Percentiles rank a stretch among this genome's conserved stretches.
phyloP scores from a whole-genome alignment of 2,797 vertebrate species.

The Phataginus tricuspis region DNA sequence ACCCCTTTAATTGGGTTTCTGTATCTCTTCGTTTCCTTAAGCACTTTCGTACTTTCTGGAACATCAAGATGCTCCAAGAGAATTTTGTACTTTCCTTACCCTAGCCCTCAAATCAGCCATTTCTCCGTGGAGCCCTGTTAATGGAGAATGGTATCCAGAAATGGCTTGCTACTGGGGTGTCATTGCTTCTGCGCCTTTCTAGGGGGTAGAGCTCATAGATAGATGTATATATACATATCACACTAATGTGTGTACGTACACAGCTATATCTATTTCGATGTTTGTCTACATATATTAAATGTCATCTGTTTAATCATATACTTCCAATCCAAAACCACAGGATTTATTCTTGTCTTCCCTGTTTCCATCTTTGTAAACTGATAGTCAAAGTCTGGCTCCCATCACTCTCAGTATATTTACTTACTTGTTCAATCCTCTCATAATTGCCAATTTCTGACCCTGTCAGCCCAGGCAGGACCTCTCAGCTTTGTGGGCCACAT shows the following conservation, averaged over 20 bases:
- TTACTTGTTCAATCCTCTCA: neutral
- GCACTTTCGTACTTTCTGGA: neutral
- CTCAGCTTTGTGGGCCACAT: neutral
- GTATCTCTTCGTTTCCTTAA: neutral
- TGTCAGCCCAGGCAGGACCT: neutral
- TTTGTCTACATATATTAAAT: neutral
- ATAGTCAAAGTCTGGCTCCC: neutral
- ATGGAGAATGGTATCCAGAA: neutral
- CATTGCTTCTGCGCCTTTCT: neutral
- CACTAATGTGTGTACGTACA: neutral
- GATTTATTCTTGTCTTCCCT: neutral
- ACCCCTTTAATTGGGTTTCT: neutral
- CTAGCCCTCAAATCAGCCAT: neutral
- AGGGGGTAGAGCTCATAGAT: neutral
- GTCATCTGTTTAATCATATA: neutral
- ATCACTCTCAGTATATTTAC: neutral
- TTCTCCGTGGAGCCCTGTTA: neutral
- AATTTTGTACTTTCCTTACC: neutral
- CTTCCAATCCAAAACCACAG: neutral
- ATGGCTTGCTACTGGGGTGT: neutral
- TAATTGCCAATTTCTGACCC: neutral
- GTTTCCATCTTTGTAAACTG: neutral
- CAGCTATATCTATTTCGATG: neutral
- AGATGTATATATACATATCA: neutral
- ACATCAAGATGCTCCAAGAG: neutral